These are phyloP conservation scores for Pyrgilauda ruficollis DNA, from an alignment of 2,113 vertebrate genomes.

Conservation along the genomic window DNA sequence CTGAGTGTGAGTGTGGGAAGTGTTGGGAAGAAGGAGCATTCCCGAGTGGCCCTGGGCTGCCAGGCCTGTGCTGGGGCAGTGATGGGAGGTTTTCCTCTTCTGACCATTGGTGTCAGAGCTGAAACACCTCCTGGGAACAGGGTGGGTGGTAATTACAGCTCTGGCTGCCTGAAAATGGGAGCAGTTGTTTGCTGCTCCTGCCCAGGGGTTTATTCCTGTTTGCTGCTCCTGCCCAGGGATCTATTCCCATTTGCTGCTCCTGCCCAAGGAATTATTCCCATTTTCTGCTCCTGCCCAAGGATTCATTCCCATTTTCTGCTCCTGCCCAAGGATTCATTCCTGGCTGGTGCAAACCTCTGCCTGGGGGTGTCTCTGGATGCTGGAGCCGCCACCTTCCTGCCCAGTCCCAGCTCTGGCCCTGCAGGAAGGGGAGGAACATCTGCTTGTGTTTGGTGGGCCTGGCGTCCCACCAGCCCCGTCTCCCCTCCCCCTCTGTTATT, in stretches of 20 bases:
- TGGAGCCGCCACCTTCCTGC: neutral
- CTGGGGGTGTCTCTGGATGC: neutral
- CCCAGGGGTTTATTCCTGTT: neutral
- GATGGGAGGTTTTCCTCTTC: neutral
- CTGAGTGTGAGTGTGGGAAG: neutral
- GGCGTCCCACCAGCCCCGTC: neutral
- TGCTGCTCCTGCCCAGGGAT: too few species aligned
- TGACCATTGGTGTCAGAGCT: accelerated
- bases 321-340: neutral
- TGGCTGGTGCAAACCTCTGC: neutral
- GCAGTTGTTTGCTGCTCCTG: neutral
- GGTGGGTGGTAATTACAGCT: neutral
- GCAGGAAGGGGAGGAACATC: neutral
- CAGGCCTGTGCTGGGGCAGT: neutral
- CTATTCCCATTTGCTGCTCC: too few species aligned
- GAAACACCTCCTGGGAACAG: neutral
- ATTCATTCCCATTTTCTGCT: neutral
- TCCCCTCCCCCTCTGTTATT: constrained; percentile 36
- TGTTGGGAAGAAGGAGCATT: neutral
- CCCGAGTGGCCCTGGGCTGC: neutral
- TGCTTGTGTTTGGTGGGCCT: neutral
- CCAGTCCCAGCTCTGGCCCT: neutral
- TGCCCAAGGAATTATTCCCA: too few species aligned
- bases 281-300: too few species aligned
- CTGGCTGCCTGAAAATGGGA: neutral